These are phyloP conservation scores for Sycophaga agraensis DNA, from an alignment of 1,140 invertebrate species.

Conservation along the genomic window DNA sequence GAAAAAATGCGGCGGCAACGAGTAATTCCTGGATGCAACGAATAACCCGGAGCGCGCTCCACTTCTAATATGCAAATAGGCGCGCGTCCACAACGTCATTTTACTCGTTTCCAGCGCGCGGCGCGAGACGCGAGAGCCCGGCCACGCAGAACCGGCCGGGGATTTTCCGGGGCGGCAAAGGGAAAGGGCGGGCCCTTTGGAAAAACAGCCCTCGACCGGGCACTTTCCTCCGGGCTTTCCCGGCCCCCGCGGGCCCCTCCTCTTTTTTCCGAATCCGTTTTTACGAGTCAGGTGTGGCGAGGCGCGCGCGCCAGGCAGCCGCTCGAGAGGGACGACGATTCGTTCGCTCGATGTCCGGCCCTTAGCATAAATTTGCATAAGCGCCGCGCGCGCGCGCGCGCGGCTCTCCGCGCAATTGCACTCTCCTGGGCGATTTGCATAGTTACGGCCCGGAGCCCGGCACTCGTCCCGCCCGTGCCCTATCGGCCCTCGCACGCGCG, in stretches of 20 bases:
- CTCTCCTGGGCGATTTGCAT: conserved; percentile 27
- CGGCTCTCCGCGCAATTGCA: conserved; percentile 25
- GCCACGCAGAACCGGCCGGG: background rate
- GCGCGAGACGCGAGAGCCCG: too few relatives aligned
- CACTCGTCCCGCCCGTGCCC: background rate
- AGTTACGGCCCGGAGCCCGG: too few relatives aligned
- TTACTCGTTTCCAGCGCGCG: background rate
- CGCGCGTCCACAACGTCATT: background rate
- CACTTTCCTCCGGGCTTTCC: background rate
- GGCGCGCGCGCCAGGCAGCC: too few relatives aligned
- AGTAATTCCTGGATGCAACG: background rate
- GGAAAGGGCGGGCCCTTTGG: too few relatives aligned
- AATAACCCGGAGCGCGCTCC: background rate
- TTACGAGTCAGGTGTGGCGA: conserved; percentile 28
- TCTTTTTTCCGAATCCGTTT: conserved; percentile 5
- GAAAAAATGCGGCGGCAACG: background rate
- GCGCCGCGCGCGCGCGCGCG: background rate
- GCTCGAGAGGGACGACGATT: conserved; percentile 6
- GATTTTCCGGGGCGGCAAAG: background rate
- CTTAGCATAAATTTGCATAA: conserved; percentile 44
- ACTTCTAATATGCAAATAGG: background rate
- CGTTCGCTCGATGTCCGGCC: conserved; percentile 35
- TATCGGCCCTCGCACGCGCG: background rate
- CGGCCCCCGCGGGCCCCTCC: background rate
- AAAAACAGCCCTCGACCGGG: too few relatives aligned